Evolutionary conservation across 2,113 vertebrate genomes (phyloP).

Genomic region (Odobenus rosmarus): DNA sequence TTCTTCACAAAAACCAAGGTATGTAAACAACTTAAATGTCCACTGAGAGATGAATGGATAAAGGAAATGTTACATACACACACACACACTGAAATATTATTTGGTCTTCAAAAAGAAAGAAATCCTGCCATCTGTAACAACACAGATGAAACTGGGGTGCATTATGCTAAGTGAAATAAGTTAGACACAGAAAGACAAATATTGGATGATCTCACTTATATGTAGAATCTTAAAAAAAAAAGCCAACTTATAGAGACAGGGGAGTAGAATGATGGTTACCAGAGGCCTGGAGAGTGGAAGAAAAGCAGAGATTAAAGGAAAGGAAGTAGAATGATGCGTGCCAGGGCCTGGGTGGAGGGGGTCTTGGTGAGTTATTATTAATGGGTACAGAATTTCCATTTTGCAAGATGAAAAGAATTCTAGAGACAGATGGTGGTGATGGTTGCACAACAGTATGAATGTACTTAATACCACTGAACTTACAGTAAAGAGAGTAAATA

Average conservation of each 20-base stretch:
- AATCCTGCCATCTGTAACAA: neutral
- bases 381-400: neutral
- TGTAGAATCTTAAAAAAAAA: neutral
- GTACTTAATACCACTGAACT: neutral
- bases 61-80: neutral
- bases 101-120: neutral
- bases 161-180: neutral
- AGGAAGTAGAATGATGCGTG: neutral
- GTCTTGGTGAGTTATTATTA: neutral
- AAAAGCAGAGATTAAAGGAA: neutral
- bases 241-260: neutral
- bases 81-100: neutral
- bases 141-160: neutral
- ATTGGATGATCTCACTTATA: neutral
- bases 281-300: neutral
- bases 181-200: neutral
- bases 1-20: neutral
- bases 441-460: neutral
- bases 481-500: neutral
- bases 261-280: neutral
- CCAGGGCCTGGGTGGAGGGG: neutral
- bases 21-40: neutral
- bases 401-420: neutral
- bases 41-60: neutral
- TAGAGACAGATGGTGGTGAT: neutral